A percentile compares a stretch with the other conserved stretches of the same genome.
These are phyloP conservation scores for Myotis lucifugus DNA, from an alignment of 2,113 vertebrate genomes.

Conservation along the genomic window DNA sequence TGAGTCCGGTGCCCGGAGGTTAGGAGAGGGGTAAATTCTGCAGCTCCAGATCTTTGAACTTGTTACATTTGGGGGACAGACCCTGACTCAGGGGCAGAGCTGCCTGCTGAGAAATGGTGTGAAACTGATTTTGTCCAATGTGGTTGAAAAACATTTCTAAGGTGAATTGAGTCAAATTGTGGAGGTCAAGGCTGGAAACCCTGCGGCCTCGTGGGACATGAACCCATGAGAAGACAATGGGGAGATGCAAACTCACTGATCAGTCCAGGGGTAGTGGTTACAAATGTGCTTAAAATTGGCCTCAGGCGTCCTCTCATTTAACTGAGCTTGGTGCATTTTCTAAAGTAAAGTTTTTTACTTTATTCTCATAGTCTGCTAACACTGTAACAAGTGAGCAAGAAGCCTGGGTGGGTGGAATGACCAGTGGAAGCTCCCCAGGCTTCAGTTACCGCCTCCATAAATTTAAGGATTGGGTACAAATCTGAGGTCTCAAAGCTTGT, in stretches of 20 bases:
- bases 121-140: neutral
- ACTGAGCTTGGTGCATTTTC: neutral
- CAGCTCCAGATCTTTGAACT: neutral
- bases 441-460: slow-evolving; percentile 5
- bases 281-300: neutral
- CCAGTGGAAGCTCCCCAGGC: neutral
- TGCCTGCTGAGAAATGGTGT: neutral
- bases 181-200: neutral
- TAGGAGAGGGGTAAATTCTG: neutral
- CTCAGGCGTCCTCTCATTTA: neutral
- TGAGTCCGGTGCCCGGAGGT: accelerated
- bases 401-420: neutral
- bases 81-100: neutral
- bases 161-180: neutral
- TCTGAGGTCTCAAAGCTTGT: slow-evolving; percentile 34
- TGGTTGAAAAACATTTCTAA: neutral
- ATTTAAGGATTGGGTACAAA: slow-evolving; percentile 42
- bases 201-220: neutral
- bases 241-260: neutral
- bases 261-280: neutral
- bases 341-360: neutral
- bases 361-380: neutral
- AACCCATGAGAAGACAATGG: neutral
- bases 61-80: neutral
- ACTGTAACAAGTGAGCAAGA: neutral